Percentiles rank a stretch among this genome's conserved stretches.
Evolutionary conservation across 2,888 invertebrate species (phyloP).

Genomic region (Pristionchus arcanus): DNA sequence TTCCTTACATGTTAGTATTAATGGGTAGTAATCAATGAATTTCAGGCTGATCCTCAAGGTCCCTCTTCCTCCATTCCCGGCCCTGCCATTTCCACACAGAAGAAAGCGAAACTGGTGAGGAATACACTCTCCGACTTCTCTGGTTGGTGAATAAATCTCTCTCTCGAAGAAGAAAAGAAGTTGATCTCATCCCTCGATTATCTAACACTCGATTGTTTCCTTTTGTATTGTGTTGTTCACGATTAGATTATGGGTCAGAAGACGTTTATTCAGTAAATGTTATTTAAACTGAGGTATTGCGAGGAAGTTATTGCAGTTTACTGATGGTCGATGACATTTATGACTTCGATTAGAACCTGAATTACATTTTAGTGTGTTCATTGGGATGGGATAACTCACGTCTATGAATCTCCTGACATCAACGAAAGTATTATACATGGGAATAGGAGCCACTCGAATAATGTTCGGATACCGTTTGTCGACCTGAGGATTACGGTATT

Average conservation of each 20-base stretch:
- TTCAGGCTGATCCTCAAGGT: conserved; percentile 19
- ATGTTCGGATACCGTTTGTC: conserved; percentile 82
- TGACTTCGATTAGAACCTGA: conserved; percentile 16
- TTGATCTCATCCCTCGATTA: conserved; percentile 42
- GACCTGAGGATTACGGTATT: conserved; percentile 78
- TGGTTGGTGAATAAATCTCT: conserved; percentile 60
- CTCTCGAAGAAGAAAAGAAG: neutral
- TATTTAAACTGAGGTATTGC: neutral
- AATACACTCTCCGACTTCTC: conserved; percentile 64
- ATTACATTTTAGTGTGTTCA: conserved; percentile 63
- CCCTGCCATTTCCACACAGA: conserved; percentile 52
- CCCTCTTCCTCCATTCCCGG: conserved; percentile 45
- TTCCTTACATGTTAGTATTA: no score
- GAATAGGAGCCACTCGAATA: conserved; percentile 82
- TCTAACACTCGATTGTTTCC: neutral
- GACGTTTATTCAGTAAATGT: conserved; percentile 23
- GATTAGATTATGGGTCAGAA: conserved; percentile 21
- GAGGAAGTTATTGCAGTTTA: neutral
- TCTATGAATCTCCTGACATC: conserved; percentile 72
- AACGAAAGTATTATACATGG: conserved; percentile 82
- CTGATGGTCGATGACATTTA: neutral
- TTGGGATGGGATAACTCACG: neutral
- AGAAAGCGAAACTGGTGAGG: conserved; percentile 66
- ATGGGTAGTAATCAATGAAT: no score
- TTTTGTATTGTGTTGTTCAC: conserved; percentile 22